Evolutionary conservation across 1,140 invertebrate species (phyloP), one percentile per base, ranked within the genome.

Genomic region (Ephestia elutella): DNA sequence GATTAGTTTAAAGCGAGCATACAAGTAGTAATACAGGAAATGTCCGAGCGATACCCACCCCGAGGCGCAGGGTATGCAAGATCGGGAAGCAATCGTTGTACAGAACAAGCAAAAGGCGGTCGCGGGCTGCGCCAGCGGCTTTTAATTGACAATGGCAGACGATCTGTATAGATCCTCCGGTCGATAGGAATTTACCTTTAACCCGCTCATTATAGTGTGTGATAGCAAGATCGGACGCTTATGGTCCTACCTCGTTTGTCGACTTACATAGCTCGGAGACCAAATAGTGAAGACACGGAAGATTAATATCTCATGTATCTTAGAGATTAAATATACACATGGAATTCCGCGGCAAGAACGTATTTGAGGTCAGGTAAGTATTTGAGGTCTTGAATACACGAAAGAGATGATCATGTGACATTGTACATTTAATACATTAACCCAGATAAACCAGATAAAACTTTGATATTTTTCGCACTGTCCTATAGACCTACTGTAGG

Each of bases 31-130:
- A 83, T 84, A 82, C 81, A 86, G 85, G 82, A 87, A 86, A 86
- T 70, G 78, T 82, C 73, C 65, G 64, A 72, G 70, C 72, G 71
- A 78, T 77, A 80, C 77, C 67, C 70, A 73, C 76, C 82, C 80
- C 63, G 65, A 72, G 83, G 85, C 80, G 66, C 61, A 76, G 71
- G 70, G 71, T 75, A 75, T 78, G 73, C 74, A 80, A 17, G 13
- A 44, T 73, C 75, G 77, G 73, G 72, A 80, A 78, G 78, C 78
- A 83, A 81, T 82, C 67, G 57, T 72, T 78, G 75, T 76, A 73
- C 72, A 73, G 75, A 73, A 87, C 79, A 82, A 78, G 81, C 72
- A 84, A 82, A 83, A 74, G 81, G 78, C 76, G 82, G 77, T 77
- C 75, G 72, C 70, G 59, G 69, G 75, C 65, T 64, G 49, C 58